These are phyloP conservation scores for Sciurus niger DNA, from an alignment of 2,113 vertebrate species.

Conservation along the genomic window DNA sequence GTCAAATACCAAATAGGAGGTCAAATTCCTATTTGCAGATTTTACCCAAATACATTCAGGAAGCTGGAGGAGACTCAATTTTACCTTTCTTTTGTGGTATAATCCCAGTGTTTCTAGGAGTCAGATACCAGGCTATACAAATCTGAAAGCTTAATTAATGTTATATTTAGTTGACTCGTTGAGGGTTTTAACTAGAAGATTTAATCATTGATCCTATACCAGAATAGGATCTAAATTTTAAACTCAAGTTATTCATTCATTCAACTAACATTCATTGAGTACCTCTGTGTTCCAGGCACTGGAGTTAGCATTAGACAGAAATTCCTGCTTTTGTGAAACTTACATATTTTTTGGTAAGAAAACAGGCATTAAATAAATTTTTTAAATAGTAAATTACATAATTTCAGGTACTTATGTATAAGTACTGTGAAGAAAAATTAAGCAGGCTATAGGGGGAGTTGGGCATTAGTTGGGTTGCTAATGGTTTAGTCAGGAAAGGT, in stretches of 20 bases:
- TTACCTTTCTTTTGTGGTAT: not conserved
- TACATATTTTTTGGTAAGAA: not conserved
- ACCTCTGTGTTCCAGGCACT: not conserved
- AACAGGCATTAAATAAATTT: not conserved
- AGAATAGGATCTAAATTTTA: constrained; percentile 49
- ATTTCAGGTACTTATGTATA: not conserved
- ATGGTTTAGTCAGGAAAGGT: not conserved
- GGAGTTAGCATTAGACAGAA: not conserved
- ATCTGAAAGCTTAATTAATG: constrained; percentile 6
- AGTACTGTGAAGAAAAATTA: constrained; percentile 9
- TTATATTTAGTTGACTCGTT: constrained; percentile 18
- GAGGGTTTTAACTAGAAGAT: not conserved
- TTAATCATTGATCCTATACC: constrained; percentile 7
- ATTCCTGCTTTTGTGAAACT: not conserved
- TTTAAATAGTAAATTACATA: not conserved
- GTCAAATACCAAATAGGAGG: not conserved
- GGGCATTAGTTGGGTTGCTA: not conserved
- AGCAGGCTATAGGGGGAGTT: not conserved
- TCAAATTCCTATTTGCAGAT: not conserved
- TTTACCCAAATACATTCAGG: constrained; percentile 15
- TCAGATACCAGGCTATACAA: not conserved
- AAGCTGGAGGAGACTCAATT: not conserved
- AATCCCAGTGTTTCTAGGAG: not conserved
- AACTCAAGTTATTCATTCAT: constrained; percentile 22
- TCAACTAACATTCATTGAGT: not conserved